A percentile compares a stretch with the other conserved stretches of the same genome.
phyloP scores from a whole-genome alignment of 2,797 vertebrate species.

The Schizothorax lantsangensis region DNA sequence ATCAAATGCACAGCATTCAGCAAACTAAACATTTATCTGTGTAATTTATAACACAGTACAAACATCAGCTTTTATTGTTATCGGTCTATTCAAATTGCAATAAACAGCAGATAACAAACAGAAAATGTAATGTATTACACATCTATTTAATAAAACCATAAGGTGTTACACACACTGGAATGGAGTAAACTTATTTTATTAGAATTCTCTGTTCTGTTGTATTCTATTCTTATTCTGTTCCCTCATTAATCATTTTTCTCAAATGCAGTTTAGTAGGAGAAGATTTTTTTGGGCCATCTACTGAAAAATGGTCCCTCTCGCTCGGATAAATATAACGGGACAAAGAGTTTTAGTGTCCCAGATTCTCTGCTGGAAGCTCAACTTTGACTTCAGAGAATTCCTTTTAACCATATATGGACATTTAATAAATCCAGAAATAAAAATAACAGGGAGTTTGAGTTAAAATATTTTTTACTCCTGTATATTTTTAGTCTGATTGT shows the following conservation, averaged over 20 bases:
- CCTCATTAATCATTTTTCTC: background rate
- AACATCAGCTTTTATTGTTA: background rate
- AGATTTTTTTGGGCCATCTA: constrained; percentile 35
- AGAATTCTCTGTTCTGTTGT: background rate
- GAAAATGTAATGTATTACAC: no score
- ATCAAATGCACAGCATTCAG: background rate
- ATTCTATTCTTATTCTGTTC: background rate
- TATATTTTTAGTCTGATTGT: background rate
- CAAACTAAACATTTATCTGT: no score
- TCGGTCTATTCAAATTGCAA: background rate
- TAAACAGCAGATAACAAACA: background rate
- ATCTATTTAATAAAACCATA: background rate
- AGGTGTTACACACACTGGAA: background rate
- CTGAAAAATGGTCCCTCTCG: constrained; percentile 27
- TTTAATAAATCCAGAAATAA: background rate
- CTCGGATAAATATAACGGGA: constrained; percentile 42
- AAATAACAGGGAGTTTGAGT: background rate
- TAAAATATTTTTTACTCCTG: background rate
- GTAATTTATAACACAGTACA: background rate
- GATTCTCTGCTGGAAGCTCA: constrained; percentile 27
- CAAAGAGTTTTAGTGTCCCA: constrained; percentile 41
- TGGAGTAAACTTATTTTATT: background rate
- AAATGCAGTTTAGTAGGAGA: background rate
- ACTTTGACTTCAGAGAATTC: constrained; percentile 21
- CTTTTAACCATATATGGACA: background rate